phyloP scores from a whole-genome alignment of 92 coral and sea anemone species.

The Palythoa heliodiscus region DNA sequence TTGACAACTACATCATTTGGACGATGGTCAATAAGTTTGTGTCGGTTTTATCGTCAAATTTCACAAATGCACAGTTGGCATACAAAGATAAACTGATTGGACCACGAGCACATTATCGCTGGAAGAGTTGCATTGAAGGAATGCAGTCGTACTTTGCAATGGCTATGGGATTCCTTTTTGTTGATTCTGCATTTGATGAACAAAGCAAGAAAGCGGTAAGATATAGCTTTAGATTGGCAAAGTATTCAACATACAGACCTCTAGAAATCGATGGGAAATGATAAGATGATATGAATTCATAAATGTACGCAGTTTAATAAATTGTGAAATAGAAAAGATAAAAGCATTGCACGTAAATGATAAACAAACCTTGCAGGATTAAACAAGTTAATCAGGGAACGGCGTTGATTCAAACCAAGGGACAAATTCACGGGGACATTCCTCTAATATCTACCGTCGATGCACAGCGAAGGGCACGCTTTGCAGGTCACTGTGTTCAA shows the following conservation, averaged over 20 bases:
- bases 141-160: slow-evolving; percentile 49
- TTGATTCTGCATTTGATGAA: slow-evolving; percentile 72
- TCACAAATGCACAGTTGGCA: slow-evolving; percentile 22
- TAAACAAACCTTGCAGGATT: too few relatives aligned
- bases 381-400: too few relatives aligned
- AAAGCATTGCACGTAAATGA: too few relatives aligned
- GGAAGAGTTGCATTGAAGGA: slow-evolving; percentile 42
- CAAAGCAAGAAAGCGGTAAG: slow-evolving; percentile 54
- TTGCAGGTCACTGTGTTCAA: too few relatives aligned
- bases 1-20: slow-evolving; percentile 67
- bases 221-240: not conserved
- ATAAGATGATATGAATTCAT: too few relatives aligned
- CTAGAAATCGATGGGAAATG: too few relatives aligned
- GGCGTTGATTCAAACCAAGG: too few relatives aligned
- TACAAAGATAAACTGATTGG: slow-evolving; percentile 17
- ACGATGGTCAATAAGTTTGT: slow-evolving; percentile 46
- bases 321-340: too few relatives aligned
- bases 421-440: too few relatives aligned
- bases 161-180: slow-evolving; percentile 64
- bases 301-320: too few relatives aligned
- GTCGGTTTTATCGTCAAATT: slow-evolving; percentile 31
- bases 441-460: too few relatives aligned
- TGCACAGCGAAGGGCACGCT: too few relatives aligned
- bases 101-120: slow-evolving; percentile 26
- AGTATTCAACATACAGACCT: not conserved